A percentile compares a stretch with the other conserved stretches of the same genome.
Evolutionary conservation across 2,888 invertebrate species (phyloP).

Genomic region (Diarsia rubi): DNA sequence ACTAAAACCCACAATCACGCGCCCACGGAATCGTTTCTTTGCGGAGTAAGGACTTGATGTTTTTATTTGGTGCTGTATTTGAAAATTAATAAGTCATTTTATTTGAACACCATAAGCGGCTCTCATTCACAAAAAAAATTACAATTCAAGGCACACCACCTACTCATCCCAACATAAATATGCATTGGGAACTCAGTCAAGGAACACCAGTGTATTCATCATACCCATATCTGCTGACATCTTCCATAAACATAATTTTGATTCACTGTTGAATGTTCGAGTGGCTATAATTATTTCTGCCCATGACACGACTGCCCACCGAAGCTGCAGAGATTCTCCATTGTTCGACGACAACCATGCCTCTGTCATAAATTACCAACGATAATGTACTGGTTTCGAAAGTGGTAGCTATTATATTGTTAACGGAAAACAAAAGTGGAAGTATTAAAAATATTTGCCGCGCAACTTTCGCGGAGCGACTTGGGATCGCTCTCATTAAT

Average conservation of each 20-base stretch:
- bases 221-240: constrained; percentile 56
- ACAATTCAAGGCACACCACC: constrained; percentile 3
- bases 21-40: not conserved
- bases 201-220: constrained; percentile 59
- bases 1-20: not conserved
- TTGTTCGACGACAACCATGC: constrained; percentile 57
- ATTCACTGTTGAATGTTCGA: constrained; percentile 61
- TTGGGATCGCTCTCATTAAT: constrained; percentile 30
- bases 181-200: constrained; percentile 60
- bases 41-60: not conserved
- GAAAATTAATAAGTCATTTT: not conserved
- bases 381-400: constrained; percentile 60
- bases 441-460: constrained; percentile 39
- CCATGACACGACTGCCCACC: constrained; percentile 80
- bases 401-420: constrained; percentile 35
- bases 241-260: constrained; percentile 65
- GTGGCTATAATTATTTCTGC: constrained; percentile 70
- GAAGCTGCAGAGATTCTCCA: constrained; percentile 62
- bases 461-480: constrained; percentile 52
- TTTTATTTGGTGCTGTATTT: not conserved
- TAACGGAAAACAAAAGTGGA: constrained; percentile 42
- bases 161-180: constrained; percentile 37
- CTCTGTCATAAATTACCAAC: constrained; percentile 50
- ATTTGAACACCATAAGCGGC: not conserved
- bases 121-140: constrained; percentile 15